phyloP scores from a whole-genome alignment of 2,113 vertebrate species.

The Engystomops pustulosus region DNA sequence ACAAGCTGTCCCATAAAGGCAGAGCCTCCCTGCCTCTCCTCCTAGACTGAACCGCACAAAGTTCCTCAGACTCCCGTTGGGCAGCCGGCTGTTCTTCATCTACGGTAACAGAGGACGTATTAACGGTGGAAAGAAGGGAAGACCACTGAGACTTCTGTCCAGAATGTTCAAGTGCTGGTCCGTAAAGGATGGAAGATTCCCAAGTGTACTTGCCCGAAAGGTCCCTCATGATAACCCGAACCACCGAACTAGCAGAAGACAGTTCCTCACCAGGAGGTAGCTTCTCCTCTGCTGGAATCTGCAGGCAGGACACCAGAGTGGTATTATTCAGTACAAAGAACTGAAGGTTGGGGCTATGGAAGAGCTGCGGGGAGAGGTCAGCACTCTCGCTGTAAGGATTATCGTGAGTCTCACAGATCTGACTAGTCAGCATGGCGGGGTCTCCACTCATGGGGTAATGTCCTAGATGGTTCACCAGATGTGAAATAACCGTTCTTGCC shows the following conservation, averaged over 20 bases:
- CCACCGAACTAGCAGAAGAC: conserved; percentile 89
- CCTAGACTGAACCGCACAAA: conserved; percentile 80
- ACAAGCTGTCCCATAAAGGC: conserved; percentile 91
- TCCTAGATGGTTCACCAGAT: conserved; percentile 95
- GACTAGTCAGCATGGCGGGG: conserved; percentile 94
- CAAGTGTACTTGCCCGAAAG: conserved; percentile 96
- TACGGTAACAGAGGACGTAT: conserved; percentile 20
- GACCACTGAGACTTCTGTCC: conserved; percentile 60
- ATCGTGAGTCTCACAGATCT: conserved; percentile 97
- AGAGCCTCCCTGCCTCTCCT: conserved; percentile 87
- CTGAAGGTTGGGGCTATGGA: conserved; percentile 95
- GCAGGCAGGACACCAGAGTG: conserved; percentile 85
- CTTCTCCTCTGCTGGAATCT: conserved; percentile 90
- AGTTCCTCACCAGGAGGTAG: conserved; percentile 92
- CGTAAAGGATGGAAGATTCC: conserved; percentile 95
- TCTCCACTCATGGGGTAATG: conserved; percentile 98
- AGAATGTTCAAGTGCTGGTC: conserved; percentile 78
- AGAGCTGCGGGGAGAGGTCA: conserved; percentile 94
- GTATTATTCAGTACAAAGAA: conserved; percentile 94
- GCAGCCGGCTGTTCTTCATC: conserved; percentile 66
- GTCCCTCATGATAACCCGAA: conserved; percentile 93
- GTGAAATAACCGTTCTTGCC: conserved; percentile 96
- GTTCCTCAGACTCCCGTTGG: conserved; percentile 43
- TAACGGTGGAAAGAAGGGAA: conserved; percentile 37
- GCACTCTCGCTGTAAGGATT: conserved; percentile 92